A percentile compares a stretch with the other conserved stretches of the same genome.
These are phyloP conservation scores for Phortica okadai DNA, from an alignment of 2,888 invertebrate species.

Conservation along the genomic window DNA sequence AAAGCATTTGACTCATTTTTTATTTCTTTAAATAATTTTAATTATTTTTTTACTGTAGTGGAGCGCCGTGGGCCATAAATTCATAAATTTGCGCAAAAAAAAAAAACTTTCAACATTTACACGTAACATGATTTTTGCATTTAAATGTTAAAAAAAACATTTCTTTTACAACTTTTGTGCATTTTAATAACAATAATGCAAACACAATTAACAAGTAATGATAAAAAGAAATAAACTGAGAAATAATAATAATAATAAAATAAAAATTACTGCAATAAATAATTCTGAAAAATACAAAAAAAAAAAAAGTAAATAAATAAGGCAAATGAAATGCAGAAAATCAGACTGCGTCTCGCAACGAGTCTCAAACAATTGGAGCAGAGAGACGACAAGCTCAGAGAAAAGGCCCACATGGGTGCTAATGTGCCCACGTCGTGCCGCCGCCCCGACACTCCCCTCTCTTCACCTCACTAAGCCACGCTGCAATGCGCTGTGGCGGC, in stretches of 20 bases:
- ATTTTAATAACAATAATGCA: not conserved
- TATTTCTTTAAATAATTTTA: too few species aligned
- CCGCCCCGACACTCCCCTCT: not conserved
- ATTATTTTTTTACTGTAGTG: not conserved
- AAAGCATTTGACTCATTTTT: too few species aligned
- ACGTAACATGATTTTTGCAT: conserved; percentile 62
- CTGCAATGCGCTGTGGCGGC: not conserved
- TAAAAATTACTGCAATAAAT: conserved; percentile 27
- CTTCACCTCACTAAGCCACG: not conserved
- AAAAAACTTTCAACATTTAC: conserved; percentile 55
- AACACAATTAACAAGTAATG: conserved; percentile 60
- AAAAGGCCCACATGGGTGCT: conserved; percentile 3
- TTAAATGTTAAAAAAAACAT: conserved; percentile 55
- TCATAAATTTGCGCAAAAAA: conserved; percentile 8
- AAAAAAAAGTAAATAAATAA: conserved; percentile 19
- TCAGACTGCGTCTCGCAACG: conserved; percentile 20
- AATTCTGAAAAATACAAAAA: conserved; percentile 16
- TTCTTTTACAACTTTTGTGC: not conserved
- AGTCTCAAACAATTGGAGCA: conserved; percentile 28
- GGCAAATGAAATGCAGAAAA: conserved; percentile 29
- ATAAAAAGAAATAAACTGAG: conserved; percentile 36
- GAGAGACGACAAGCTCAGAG: conserved; percentile 25
- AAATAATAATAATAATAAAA: conserved; percentile 57
- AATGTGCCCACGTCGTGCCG: not conserved
- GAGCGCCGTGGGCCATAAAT: not conserved